These are phyloP conservation scores for Poecilia picta DNA, from an alignment of 2,797 vertebrate species.

Conservation along the genomic window DNA sequence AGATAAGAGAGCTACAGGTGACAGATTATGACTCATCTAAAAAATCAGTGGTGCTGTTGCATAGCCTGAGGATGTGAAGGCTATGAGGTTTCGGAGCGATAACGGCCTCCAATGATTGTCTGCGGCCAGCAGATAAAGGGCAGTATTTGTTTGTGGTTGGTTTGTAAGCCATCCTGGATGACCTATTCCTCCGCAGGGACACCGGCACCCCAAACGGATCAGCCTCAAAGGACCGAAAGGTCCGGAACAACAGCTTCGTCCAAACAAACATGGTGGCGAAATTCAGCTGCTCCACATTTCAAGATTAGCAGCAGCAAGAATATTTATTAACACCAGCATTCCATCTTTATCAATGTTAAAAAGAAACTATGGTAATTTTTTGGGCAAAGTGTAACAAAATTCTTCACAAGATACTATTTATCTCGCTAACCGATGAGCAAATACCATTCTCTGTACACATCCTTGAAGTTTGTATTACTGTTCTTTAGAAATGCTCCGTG, in stretches of 20 bases:
- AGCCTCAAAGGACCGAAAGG: slow-evolving; percentile 59
- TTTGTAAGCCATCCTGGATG: slow-evolving; percentile 60
- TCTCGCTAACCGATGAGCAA: neutral
- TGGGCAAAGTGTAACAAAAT: neutral
- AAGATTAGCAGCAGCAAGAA: neutral
- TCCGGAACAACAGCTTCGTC: slow-evolving; percentile 21
- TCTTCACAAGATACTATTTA: neutral
- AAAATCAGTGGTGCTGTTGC: slow-evolving; percentile 15
- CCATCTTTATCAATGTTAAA: slow-evolving; percentile 1
- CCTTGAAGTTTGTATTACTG: neutral
- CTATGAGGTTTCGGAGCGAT: slow-evolving; percentile 55
- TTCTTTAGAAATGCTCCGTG: neutral
- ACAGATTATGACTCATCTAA: slow-evolving; percentile 16
- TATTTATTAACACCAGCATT: neutral
- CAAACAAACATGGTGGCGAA: slow-evolving; percentile 42
- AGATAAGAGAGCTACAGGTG: slow-evolving; percentile 15
- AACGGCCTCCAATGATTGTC: slow-evolving; percentile 40
- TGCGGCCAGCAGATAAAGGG: slow-evolving; percentile 71
- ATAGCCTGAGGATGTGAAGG: slow-evolving; percentile 17
- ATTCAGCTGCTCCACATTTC: slow-evolving; percentile 17
- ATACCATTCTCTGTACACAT: neutral
- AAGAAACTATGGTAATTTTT: neutral
- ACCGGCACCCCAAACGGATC: slow-evolving; percentile 48
- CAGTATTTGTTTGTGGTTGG: slow-evolving; percentile 71
- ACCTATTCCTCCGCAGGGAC: slow-evolving; percentile 53